Evolutionary conservation across 2,113 vertebrate genomes (phyloP).

Genomic region (Bufo gargarizans): DNA sequence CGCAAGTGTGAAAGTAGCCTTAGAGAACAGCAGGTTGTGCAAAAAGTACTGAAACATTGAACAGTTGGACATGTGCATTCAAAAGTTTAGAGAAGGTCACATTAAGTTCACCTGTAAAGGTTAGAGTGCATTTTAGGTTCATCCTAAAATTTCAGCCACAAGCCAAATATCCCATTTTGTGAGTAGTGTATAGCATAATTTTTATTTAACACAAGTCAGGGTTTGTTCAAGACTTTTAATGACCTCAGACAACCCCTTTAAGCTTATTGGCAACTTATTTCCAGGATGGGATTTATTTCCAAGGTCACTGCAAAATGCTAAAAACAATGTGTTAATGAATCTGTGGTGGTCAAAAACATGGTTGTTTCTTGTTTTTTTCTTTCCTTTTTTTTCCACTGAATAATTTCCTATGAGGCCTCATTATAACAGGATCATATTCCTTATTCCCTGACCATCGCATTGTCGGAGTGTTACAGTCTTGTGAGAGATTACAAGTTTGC

Average conservation of each 20-base stretch:
- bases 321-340: conserved; percentile 8
- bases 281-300: background rate
- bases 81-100: too few relatives aligned
- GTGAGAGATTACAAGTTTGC: conserved; percentile 41
- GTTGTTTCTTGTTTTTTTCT: background rate
- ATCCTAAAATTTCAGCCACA: too few relatives aligned
- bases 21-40: too few relatives aligned
- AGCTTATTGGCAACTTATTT: conserved; percentile 12
- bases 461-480: background rate
- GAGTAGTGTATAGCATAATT: too few relatives aligned
- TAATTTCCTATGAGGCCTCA: background rate
- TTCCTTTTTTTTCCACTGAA: background rate
- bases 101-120: too few relatives aligned
- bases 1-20: too few relatives aligned
- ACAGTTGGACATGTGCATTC: too few relatives aligned
- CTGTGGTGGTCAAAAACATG: background rate
- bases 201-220: too few relatives aligned
- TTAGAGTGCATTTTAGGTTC: too few relatives aligned
- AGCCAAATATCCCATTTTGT: too few relatives aligned
- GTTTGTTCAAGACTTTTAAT: too few relatives aligned
- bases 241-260: background rate
- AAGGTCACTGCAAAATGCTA: conserved; percentile 29
- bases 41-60: too few relatives aligned
- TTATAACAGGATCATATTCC: background rate
- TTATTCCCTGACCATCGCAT: background rate